These are phyloP conservation scores for Trichechus manatus DNA, from an alignment of 2,113 vertebrate genomes.

Conservation along the genomic window DNA sequence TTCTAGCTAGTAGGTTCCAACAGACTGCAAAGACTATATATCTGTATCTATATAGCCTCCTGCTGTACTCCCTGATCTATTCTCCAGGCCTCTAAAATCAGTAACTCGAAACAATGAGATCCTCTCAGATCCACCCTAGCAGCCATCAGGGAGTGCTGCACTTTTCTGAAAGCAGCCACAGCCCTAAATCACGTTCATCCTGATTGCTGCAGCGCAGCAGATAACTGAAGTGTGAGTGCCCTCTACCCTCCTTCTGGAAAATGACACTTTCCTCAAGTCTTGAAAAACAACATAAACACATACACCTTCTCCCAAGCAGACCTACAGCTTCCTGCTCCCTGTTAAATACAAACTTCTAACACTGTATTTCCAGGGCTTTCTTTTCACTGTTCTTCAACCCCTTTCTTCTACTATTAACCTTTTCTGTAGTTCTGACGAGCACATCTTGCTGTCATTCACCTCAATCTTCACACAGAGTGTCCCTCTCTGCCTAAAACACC, in stretches of 20 bases:
- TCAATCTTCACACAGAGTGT: neutral
- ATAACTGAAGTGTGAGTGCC: constrained; percentile 83
- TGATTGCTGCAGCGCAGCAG: constrained; percentile 52
- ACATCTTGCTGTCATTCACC: neutral
- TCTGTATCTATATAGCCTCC: neutral
- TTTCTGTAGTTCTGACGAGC: neutral
- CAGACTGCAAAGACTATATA: neutral
- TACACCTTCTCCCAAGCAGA: neutral
- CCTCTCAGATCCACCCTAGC: constrained; percentile 42
- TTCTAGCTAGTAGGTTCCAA: neutral
- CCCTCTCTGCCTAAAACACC: neutral
- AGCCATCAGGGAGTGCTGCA: constrained; percentile 17
- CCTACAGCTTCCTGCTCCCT: neutral
- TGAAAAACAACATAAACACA: constrained; percentile 8
- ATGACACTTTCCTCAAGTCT: constrained; percentile 73
- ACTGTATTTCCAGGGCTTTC: neutral
- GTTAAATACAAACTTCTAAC: constrained; percentile 34
- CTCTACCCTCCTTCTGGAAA: constrained; percentile 83
- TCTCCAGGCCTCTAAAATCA: neutral
- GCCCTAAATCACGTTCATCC: constrained; percentile 30
- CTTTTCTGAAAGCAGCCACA: constrained; percentile 53
- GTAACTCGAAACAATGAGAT: neutral
- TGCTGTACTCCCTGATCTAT: neutral
- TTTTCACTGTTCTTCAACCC: neutral
- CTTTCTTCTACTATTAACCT: neutral